Evolutionary conservation across 2,888 invertebrate species (phyloP).

Genomic region (Acleris literana): DNA sequence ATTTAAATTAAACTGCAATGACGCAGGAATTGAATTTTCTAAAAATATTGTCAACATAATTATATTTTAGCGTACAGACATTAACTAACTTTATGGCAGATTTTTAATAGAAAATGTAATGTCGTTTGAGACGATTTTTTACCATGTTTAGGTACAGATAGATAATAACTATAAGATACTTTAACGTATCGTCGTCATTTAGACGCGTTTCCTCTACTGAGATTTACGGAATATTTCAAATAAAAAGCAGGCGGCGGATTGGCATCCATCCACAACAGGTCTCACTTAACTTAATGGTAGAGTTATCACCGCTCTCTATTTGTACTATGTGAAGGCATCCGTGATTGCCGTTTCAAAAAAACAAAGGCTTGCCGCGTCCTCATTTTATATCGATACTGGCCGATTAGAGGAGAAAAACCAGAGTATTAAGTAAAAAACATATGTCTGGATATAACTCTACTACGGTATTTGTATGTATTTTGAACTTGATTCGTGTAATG

Average conservation of each 20-base stretch:
- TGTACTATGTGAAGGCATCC: constrained; percentile 47
- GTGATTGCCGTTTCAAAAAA: constrained; percentile 46
- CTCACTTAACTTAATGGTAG: constrained; percentile 53
- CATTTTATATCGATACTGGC: not conserved
- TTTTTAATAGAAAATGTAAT: too few relatives aligned
- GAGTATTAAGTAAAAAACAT: not conserved
- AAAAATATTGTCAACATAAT: too few relatives aligned
- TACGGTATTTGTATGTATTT: too few relatives aligned
- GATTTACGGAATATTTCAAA: not conserved
- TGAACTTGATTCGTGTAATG: too few relatives aligned
- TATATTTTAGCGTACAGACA: too few relatives aligned
- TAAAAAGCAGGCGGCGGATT: constrained; percentile 3
- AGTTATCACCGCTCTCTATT: constrained; percentile 52
- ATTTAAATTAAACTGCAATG: too few relatives aligned
- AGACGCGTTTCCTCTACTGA: not conserved
- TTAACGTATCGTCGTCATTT: too few relatives aligned
- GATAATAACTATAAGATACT: too few relatives aligned
- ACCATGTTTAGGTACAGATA: too few relatives aligned
- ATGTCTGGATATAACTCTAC: not conserved
- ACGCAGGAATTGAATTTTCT: too few relatives aligned
- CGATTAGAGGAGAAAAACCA: not conserved
- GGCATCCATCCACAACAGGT: not conserved
- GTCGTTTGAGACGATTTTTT: too few relatives aligned
- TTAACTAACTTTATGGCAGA: too few relatives aligned
- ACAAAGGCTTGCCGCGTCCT: constrained; percentile 9